A percentile compares a stretch with the other conserved stretches of the same genome.
These are phyloP conservation scores for Galeruca laticollis DNA, from an alignment of 2,888 invertebrate genomes.

Conservation along the genomic window DNA sequence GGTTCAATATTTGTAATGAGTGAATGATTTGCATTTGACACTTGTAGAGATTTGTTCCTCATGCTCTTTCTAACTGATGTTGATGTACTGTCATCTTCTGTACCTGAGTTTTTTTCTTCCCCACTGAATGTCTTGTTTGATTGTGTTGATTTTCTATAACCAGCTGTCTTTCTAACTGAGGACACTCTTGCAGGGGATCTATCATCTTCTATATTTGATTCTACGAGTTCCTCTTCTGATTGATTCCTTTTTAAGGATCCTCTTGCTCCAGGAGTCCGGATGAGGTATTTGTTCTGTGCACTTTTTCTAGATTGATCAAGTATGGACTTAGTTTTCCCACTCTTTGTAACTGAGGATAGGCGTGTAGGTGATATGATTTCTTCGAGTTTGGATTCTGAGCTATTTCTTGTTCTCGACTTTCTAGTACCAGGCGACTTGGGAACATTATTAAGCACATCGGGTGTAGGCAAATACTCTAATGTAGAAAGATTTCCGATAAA, in stretches of 20 bases:
- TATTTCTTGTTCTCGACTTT: neutral
- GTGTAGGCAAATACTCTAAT: neutral
- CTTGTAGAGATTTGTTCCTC: neutral
- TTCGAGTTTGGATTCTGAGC: neutral
- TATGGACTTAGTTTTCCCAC: no score
- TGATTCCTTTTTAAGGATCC: constrained; percentile 1
- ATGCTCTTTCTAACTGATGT: neutral
- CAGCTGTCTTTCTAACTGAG: neutral
- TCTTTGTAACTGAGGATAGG: neutral
- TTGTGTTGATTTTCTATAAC: neutral
- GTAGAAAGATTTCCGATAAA: no score
- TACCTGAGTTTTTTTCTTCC: no score
- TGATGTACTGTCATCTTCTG: neutral
- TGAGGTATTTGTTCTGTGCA: neutral
- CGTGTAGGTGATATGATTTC: neutral
- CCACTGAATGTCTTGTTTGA: no score
- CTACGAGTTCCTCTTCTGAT: neutral
- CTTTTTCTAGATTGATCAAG: neutral
- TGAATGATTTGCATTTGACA: neutral
- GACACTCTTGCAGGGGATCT: neutral
- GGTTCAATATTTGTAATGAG: neutral
- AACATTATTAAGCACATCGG: neutral
- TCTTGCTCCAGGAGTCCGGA: neutral
- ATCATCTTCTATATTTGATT: neutral
- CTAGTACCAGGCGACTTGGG: neutral